Base-by-base conservation (phyloP, 2,888 invertebrate species). In the Biston betularia region DNA sequence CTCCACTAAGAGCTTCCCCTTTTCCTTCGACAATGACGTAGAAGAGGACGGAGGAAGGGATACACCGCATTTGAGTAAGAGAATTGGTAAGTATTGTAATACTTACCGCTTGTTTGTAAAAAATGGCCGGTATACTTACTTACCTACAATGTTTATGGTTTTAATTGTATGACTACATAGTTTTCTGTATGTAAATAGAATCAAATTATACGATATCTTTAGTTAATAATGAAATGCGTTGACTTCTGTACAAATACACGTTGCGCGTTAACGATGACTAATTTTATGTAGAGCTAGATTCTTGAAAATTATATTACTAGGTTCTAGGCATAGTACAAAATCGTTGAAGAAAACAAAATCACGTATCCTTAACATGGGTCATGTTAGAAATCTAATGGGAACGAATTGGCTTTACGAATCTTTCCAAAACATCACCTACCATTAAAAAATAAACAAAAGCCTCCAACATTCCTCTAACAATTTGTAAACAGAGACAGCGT, bases 1-100 rank as follows among this genome's bases (percentile, higher is more conserved):
- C 46, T 93, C 94, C 63, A 94, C 94, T 48, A 93, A 90, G 78
- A 92, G 72, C 74, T 94, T 94, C 74, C 94, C 94, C 1, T 94
- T 94, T 75, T 93, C 94, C 59, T 94, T 94, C 79, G 94, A 94
- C 74, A 81, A 89, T 14, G 92, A 94, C 65, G 83, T 93, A 0
- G 94, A 93, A 53, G 90, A 89, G 33, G 92, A 92, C 24, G 88
- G 89, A 89, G 35, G 92, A 91, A 35, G 88, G 88, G 6, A 69
- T 49, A 89, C 90, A 2, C 88, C 90, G 9, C 90, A 80, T 63
- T 80, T 90, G 38, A 90, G 79, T 73, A 88, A 89, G 68, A 82
- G 93, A 65, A 87, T 87, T 76, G 92, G 93, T 93, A 56, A 84
- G 91, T 88, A 11, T 0, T 42, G 49, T n/a, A n/a, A 8, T 8